phyloP scores from a whole-genome alignment of 64 coral and sea anemone species.

The Anthopleura sola region DNA sequence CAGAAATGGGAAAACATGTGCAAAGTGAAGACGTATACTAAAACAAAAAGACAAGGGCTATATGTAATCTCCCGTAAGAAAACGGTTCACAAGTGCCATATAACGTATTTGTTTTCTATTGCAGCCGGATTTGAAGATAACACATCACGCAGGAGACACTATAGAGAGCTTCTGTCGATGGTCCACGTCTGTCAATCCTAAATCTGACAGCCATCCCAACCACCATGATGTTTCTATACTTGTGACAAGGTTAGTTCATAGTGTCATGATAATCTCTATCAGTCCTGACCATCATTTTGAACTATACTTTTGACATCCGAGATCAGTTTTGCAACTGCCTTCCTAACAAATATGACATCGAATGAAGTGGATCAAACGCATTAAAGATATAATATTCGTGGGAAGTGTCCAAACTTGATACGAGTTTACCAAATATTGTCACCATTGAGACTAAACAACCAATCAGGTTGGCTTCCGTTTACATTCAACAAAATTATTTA shows the following conservation, averaged over 20 bases:
- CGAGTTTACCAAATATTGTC: too few species aligned
- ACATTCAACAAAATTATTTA: too few species aligned
- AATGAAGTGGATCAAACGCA: too few species aligned
- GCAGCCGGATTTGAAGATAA: constrained; percentile 65
- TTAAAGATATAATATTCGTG: too few species aligned
- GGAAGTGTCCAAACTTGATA: too few species aligned
- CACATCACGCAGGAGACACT: constrained; percentile 83
- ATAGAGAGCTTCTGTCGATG: constrained; percentile 82
- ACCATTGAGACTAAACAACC: too few species aligned
- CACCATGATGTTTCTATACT: constrained; percentile 89
- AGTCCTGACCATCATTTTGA: background rate
- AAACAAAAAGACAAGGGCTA: too few species aligned
- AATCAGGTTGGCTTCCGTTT: too few species aligned
- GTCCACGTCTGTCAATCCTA: constrained; percentile 66
- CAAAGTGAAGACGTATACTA: too few species aligned
- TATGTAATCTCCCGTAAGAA: too few species aligned
- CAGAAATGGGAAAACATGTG: too few species aligned
- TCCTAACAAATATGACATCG: too few species aligned
- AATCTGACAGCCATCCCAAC: constrained; percentile 79
- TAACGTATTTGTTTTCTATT: background rate
- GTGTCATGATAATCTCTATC: background rate
- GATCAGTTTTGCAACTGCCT: background rate
- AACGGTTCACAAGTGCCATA: background rate
- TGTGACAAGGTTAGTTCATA: constrained; percentile 71
- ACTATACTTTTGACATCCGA: background rate